Evolutionary conservation across 2,113 vertebrate genomes (phyloP).

Genomic region (Phalacrocorax brasilianus): DNA sequence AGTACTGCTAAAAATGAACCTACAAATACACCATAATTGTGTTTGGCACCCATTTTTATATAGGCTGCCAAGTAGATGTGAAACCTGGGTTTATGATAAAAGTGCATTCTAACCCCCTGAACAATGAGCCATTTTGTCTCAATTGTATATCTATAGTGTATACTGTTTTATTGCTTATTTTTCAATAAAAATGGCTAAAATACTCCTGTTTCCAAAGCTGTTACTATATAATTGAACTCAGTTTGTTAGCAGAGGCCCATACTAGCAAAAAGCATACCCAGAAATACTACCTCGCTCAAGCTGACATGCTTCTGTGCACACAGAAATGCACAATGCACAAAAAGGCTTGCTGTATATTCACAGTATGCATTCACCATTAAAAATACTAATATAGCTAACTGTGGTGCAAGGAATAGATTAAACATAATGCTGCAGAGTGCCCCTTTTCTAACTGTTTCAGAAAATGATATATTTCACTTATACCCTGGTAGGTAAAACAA

Average conservation of each 20-base stretch:
- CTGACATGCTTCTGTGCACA: not conserved
- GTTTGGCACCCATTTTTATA: not conserved
- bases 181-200: not conserved
- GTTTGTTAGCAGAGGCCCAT: not conserved
- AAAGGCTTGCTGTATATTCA: not conserved
- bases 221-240: not conserved
- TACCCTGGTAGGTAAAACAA: not conserved
- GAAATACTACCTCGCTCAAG: not conserved
- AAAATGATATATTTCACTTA: not conserved
- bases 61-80: not conserved
- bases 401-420: not conserved
- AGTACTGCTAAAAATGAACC: not conserved
- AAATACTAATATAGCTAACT: not conserved
- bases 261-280: not conserved
- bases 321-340: not conserved
- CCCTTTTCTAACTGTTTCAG: not conserved
- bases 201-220: not conserved
- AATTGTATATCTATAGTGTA: accelerated
- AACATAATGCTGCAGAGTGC: not conserved
- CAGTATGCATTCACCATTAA: not conserved
- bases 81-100: not conserved
- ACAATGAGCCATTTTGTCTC: not conserved
- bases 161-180: not conserved
- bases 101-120: not conserved
- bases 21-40: accelerated